Conservation (phyloP, 2,888 invertebrate species). For the Amphipyra berbera region DNA sequence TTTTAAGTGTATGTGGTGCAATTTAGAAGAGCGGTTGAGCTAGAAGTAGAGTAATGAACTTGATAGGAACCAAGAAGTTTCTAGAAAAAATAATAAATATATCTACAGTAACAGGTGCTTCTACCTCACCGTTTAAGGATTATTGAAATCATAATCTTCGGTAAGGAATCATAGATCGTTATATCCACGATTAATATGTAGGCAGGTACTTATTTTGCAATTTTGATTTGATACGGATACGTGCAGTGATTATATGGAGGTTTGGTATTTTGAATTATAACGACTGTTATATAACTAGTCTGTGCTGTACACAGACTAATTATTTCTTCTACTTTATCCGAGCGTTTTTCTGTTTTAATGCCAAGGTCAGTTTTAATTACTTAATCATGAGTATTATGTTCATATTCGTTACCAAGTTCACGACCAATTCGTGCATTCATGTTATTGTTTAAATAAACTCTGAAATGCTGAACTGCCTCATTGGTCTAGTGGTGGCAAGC, state of each 20-base stretch:
- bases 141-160: conserved; percentile 51
- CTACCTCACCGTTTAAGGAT: conserved; percentile 40
- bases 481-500: too few species aligned
- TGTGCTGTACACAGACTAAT: background rate
- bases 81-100: too few species aligned
- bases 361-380: background rate
- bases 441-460: too few species aligned
- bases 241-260: conserved; percentile 16
- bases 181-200: conserved; percentile 41
- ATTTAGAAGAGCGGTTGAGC: too few species aligned
- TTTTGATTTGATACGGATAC: conserved; percentile 42
- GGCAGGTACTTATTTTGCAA: conserved; percentile 45
- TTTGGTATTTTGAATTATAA: conserved; percentile 23
- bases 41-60: too few species aligned
- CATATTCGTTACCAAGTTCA: background rate
- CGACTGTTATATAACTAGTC: background rate
- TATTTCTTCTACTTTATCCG: background rate
- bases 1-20: too few species aligned
- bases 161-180: conserved; percentile 45
- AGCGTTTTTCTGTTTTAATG: background rate
- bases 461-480: too few species aligned
- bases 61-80: too few species aligned
- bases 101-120: background rate
- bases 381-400: background rate
- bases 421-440: background rate